These are phyloP conservation scores for Luscinia megarhynchos DNA, from an alignment of 2,797 vertebrate species.

Conservation along the genomic window DNA sequence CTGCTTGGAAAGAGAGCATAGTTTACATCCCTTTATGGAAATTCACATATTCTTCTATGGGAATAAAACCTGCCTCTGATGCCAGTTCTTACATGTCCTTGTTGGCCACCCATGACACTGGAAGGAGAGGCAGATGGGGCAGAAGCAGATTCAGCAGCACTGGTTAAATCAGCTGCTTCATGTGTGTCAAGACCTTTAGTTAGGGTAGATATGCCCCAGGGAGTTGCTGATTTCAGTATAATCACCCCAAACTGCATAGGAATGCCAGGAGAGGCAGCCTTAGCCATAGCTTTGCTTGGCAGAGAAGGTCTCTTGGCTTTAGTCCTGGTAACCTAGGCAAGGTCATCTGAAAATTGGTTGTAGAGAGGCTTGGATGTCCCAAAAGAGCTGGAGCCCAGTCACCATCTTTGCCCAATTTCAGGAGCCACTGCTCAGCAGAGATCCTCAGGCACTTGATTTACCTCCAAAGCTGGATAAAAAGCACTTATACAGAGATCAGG, in stretches of 20 bases:
- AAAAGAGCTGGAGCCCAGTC: background rate
- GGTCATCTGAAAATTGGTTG: background rate
- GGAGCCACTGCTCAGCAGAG: background rate
- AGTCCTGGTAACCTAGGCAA: background rate
- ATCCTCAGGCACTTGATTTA: background rate
- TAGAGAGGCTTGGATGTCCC: background rate
- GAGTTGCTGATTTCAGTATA: background rate
- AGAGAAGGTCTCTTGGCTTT: background rate
- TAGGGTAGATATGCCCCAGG: no score
- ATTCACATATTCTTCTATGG: background rate
- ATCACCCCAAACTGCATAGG: background rate
- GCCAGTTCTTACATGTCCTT: background rate
- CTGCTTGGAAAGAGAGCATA: background rate
- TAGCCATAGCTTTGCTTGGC: background rate
- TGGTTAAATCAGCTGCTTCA: accelerated
- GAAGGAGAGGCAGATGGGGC: background rate
- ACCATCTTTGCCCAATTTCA: background rate
- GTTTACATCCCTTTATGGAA: background rate
- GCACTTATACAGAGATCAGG: background rate
- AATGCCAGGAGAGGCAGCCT: background rate
- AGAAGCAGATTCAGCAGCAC: background rate
- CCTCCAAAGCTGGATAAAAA: background rate
- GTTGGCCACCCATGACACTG: background rate
- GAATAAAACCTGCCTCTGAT: background rate
- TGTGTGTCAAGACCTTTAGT: background rate